phyloP scores from a whole-genome alignment of 2,113 vertebrate species.

The Galemys pyrenaicus region DNA sequence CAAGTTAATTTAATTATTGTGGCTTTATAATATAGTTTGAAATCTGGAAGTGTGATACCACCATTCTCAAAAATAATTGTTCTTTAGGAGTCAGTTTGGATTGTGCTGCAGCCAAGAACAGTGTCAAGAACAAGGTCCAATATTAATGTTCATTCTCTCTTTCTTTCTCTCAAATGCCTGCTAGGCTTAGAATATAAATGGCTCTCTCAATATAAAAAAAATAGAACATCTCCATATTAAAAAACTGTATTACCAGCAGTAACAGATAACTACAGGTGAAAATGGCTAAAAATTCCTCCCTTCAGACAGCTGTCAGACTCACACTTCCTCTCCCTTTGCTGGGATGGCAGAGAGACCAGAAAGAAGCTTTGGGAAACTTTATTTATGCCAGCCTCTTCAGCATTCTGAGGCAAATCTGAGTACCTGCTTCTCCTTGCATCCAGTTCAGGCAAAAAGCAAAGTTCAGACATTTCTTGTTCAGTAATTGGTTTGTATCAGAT shows the following conservation, averaged over 20 bases:
- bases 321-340: not conserved
- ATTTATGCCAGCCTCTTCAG: not conserved
- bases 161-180: constrained; percentile 3
- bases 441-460: constrained; percentile 12
- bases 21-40: too few relatives aligned
- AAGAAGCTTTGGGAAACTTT: not conserved
- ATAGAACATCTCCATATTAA: constrained; percentile 23
- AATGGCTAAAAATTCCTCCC: constrained; percentile 55
- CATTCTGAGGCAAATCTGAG: constrained; percentile 13
- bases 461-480: not conserved
- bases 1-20: too few relatives aligned
- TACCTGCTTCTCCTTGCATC: not conserved
- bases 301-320: constrained; percentile 53
- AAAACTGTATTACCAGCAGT: not conserved
- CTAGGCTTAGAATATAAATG: not conserved
- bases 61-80: not conserved
- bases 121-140: not conserved
- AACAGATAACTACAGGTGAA: constrained; percentile 42
- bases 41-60: too few relatives aligned
- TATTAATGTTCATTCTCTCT: not conserved
- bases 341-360: not conserved
- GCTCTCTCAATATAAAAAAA: constrained; percentile 32
- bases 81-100: not conserved
- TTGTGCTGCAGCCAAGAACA: not conserved
- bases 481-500: not conserved